phyloP scores from a whole-genome alignment of 92 coral and sea anemone species.

The Virgularia gustaviana region DNA sequence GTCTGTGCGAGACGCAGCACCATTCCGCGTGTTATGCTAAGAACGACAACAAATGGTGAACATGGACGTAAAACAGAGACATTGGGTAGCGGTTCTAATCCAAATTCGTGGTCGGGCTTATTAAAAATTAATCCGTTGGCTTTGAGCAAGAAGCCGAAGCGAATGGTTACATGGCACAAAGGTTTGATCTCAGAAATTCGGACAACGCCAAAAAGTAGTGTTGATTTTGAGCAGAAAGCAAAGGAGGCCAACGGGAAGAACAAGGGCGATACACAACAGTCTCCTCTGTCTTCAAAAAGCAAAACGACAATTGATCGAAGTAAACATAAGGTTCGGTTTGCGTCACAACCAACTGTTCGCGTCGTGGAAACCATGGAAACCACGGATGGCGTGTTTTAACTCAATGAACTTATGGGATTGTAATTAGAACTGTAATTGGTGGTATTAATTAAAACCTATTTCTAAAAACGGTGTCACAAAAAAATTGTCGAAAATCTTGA shows the following conservation, averaged over 20 bases:
- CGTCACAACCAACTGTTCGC: background rate
- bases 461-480: no score
- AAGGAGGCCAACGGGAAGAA: no score
- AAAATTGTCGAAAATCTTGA: no score
- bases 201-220: no score
- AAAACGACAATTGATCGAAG: background rate
- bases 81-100: background rate
- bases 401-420: no score
- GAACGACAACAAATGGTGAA: background rate
- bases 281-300: background rate
- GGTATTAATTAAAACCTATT: no score
- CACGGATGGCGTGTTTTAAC: no score
- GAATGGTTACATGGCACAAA: background rate
- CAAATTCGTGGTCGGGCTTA: background rate
- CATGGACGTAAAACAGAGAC: background rate
- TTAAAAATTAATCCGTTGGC: background rate
- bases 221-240: no score
- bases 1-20: background rate
- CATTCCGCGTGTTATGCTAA: background rate
- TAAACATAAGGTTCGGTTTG: background rate
- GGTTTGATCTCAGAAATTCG: no score
- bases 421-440: no score
- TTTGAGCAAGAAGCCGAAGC: background rate
- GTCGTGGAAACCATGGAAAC: background rate
- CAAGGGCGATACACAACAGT: background rate